These are phyloP conservation scores for Mythimna loreyi DNA, from an alignment of 2,888 invertebrate species.

Conservation along the genomic window DNA sequence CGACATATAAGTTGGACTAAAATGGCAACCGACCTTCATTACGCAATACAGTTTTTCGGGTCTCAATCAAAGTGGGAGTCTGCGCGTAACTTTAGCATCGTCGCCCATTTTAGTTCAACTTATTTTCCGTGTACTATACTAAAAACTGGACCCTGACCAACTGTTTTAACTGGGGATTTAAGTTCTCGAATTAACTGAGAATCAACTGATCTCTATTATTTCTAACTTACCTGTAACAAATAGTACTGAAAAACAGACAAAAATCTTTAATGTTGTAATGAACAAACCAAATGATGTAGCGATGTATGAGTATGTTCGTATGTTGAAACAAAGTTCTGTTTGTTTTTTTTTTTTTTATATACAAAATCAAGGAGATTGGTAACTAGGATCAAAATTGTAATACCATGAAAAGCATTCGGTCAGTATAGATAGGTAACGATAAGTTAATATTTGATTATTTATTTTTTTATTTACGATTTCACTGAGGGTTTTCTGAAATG, in stretches of 20 bases:
- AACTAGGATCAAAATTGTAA: slow-evolving; percentile 26
- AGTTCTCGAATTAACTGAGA: slow-evolving; percentile 19
- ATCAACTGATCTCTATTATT: slow-evolving; percentile 49
- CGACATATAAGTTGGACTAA: too few species aligned
- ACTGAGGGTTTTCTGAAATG: slow-evolving; percentile 8
- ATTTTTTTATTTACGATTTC: slow-evolving; percentile 61
- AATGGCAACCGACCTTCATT: too few species aligned
- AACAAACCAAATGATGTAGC: slow-evolving; percentile 42
- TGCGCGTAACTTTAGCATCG: too few species aligned
- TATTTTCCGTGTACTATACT: slow-evolving; percentile 15
- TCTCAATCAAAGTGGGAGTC: too few species aligned
- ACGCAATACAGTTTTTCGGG: too few species aligned
- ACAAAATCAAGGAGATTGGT: slow-evolving; percentile 22
- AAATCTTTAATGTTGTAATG: slow-evolving; percentile 11
- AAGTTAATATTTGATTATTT: slow-evolving; percentile 68
- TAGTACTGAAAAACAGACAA: slow-evolving; percentile 6
- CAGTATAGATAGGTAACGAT: slow-evolving; percentile 62
- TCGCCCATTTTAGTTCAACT: too few species aligned
- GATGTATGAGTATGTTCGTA: slow-evolving; percentile 27
- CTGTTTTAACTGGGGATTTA: slow-evolving; percentile 11
- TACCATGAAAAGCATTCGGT: slow-evolving; percentile 48
- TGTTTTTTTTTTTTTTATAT: slow-evolving; percentile 3
- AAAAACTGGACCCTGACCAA: slow-evolving; percentile 46
- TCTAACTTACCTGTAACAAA: slow-evolving; percentile 22
- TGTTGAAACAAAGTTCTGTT: slow-evolving; percentile 21